Evolutionary conservation across 2,797 vertebrate species (phyloP).

Genomic region (Clamator glandarius): DNA sequence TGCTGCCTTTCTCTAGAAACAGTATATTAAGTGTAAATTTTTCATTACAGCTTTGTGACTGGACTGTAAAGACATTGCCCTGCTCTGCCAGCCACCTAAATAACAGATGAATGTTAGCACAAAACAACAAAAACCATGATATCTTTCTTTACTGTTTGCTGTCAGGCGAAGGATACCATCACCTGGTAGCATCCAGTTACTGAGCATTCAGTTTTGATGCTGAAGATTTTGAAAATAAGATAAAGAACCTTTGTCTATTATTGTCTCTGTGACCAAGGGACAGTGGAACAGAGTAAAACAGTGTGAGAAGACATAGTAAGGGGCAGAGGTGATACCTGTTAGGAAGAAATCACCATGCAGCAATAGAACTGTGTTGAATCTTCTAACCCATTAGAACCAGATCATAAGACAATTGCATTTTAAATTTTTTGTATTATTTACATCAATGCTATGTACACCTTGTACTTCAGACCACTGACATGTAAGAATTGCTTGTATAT

Average conservation of each 20-base stretch:
- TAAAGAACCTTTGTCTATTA: neutral
- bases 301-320: neutral
- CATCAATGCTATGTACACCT: rapidly evolving
- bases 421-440: neutral
- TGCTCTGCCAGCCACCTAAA: neutral
- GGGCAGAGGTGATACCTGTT: neutral
- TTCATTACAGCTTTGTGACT: neutral
- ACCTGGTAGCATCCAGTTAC: neutral
- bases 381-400: neutral
- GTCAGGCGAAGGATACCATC: neutral
- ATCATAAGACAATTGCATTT: neutral
- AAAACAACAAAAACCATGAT: neutral
- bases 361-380: neutral
- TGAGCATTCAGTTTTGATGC: neutral
- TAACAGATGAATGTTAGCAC: neutral
- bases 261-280: neutral
- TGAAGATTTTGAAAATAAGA: neutral
- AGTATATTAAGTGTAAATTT: neutral
- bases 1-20: neutral
- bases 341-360: neutral
- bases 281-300: neutral
- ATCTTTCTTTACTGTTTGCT: neutral
- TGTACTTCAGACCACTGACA: neutral
- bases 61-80: neutral
- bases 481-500: neutral